Conservation (phyloP, 2,797 vertebrate species). For the Cygnus olor region DNA sequence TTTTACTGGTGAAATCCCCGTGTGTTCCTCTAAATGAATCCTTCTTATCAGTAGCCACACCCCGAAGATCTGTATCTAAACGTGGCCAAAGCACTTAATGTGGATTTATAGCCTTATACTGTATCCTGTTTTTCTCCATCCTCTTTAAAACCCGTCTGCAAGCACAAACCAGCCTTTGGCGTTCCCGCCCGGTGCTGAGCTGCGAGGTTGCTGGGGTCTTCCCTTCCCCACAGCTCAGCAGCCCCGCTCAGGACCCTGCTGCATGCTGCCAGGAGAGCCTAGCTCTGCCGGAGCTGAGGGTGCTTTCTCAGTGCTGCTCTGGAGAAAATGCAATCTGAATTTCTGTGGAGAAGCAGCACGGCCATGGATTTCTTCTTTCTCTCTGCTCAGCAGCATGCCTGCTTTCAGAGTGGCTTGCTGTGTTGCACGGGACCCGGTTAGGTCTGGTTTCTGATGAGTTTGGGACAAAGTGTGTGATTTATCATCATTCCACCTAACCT, state of each 20-base stretch:
- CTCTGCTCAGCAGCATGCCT: background rate
- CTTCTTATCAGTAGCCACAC: background rate
- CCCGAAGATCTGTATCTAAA: background rate
- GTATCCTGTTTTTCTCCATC: background rate
- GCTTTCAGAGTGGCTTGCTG: background rate
- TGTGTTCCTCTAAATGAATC: slow-evolving; percentile 20
- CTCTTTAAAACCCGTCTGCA: background rate
- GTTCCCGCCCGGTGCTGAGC: background rate
- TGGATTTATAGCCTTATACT: background rate
- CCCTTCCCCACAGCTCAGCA: background rate
- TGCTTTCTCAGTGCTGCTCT: background rate
- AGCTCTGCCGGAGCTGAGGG: background rate
- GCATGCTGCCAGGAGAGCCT: background rate
- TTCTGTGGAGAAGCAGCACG: background rate
- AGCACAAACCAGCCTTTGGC: too few relatives aligned
- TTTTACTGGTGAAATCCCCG: slow-evolving; percentile 20
- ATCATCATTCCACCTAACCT: background rate
- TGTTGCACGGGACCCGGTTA: fast-evolving
- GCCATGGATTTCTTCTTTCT: background rate
- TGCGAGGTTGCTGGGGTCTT: too few relatives aligned
- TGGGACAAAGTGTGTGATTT: background rate
- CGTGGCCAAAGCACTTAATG: background rate
- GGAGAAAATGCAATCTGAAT: background rate
- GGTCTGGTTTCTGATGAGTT: background rate
- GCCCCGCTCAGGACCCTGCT: background rate